Conservation (phyloP, 2,888 invertebrate genomes). For the Parascotia fuliginaria region DNA sequence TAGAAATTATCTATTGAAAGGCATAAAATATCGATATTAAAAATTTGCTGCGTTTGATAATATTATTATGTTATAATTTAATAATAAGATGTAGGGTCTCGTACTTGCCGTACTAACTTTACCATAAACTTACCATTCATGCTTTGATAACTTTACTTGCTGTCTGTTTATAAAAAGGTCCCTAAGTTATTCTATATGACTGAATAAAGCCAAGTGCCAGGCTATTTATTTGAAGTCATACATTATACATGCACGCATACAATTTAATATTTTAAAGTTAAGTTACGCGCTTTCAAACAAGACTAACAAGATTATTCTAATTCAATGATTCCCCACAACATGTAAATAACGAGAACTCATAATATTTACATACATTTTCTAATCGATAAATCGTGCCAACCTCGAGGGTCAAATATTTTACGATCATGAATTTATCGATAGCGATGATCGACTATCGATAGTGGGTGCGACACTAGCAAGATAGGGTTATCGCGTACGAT, state of each 20-base stretch:
- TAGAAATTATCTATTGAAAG: too few species aligned
- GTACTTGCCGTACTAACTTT: constrained; percentile 25
- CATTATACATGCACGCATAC: constrained; percentile 41
- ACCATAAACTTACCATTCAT: constrained; percentile 30
- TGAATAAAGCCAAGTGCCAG: constrained; percentile 38
- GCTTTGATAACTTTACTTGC: constrained; percentile 41
- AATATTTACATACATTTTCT: constrained; percentile 70
- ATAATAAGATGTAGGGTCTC: constrained; percentile 10
- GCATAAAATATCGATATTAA: constrained; percentile 1
- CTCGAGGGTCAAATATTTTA: constrained; percentile 71
- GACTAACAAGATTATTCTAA: constrained; percentile 62
- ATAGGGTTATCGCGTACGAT: constrained; percentile 74
- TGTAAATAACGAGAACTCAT: constrained; percentile 64
- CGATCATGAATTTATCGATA: constrained; percentile 68
- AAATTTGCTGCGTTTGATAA: neutral
- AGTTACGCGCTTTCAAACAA: constrained; percentile 40
- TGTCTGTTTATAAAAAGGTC: constrained; percentile 39
- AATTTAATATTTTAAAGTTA: constrained; percentile 44
- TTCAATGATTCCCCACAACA: constrained; percentile 51
- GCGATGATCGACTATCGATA: constrained; percentile 63
- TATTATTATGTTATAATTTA: constrained; percentile 1
- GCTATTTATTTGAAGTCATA: constrained; percentile 45
- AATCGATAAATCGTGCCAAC: constrained; percentile 74
- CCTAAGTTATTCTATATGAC: constrained; percentile 40
- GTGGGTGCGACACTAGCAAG: constrained; percentile 65